These are phyloP conservation scores for Enchytraeus crypticus DNA, from an alignment of 2,888 invertebrate species.

Conservation along the genomic window DNA sequence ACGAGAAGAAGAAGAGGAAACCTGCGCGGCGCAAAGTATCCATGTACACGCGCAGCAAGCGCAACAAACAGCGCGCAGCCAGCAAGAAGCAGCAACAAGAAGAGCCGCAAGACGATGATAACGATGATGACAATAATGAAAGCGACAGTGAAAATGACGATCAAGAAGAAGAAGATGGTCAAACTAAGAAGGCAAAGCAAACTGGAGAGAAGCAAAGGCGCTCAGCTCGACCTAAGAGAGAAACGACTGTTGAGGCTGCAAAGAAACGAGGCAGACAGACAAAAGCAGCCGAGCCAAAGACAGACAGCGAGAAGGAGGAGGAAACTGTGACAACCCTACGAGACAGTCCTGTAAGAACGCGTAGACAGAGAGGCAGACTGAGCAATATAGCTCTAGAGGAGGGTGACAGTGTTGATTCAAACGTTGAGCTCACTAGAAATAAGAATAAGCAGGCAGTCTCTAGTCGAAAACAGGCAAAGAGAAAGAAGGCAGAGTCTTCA, in stretches of 20 bases:
- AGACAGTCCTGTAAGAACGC: no score
- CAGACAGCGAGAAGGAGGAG: neutral
- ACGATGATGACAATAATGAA: constrained; percentile 60
- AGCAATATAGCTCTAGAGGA: no score
- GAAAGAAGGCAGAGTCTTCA: neutral
- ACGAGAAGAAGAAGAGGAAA: neutral
- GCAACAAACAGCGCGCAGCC: neutral
- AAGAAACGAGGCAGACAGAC: neutral
- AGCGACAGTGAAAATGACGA: constrained; percentile 1
- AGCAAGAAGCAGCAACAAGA: neutral
- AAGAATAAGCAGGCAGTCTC: no score
- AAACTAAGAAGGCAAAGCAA: neutral
- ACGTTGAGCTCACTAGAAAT: no score
- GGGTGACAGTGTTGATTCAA: no score
- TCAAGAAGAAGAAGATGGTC: neutral
- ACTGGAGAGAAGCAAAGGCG: neutral
- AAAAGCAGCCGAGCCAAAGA: neutral
- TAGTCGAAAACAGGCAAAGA: no score
- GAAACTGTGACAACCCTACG: neutral
- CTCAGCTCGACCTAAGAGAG: neutral
- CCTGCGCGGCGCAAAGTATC: neutral
- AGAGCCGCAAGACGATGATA: no score
- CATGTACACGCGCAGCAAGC: constrained; percentile 1
- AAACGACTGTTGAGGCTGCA: neutral
- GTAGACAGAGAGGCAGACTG: no score